phyloP scores from a whole-genome alignment of 2,797 vertebrate genomes.

The Rhincodon typus region DNA sequence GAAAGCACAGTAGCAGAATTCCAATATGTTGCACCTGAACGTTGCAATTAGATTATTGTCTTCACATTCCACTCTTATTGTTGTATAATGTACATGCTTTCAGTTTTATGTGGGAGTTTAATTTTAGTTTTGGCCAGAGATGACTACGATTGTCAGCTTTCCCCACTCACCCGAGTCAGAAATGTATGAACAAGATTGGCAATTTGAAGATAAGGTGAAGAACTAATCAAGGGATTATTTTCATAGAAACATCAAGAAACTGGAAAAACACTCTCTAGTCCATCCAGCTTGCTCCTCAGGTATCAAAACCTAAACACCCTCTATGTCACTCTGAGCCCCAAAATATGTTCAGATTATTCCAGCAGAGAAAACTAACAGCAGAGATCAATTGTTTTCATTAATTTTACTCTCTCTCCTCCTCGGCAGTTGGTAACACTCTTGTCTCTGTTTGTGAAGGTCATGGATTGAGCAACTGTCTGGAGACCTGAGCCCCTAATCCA shows the following conservation, averaged over 20 bases:
- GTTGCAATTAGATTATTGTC: constrained; percentile 1
- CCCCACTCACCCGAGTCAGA: background rate
- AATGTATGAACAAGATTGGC: constrained; percentile 43
- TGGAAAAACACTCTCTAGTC: background rate
- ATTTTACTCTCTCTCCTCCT: background rate
- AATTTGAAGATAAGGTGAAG: background rate
- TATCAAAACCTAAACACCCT: background rate
- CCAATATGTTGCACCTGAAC: constrained; percentile 1
- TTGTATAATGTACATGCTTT: background rate
- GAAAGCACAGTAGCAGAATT: background rate
- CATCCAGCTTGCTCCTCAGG: background rate
- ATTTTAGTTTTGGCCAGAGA: background rate
- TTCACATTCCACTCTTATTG: background rate
- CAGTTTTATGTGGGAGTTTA: constrained; percentile 18
- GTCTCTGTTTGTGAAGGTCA: background rate
- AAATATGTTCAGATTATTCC: background rate
- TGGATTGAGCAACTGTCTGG: background rate
- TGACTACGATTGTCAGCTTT: background rate
- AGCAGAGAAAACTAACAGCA: background rate
- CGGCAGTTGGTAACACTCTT: background rate
- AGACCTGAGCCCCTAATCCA: background rate
- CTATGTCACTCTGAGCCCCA: background rate
- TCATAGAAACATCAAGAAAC: background rate
- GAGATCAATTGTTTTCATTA: background rate
- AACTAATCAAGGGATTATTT: background rate